Evolutionary conservation across 2,797 vertebrate species (phyloP), one percentile per base, ranked within the genome.

Genomic region (Hyperoplus immaculatus): DNA sequence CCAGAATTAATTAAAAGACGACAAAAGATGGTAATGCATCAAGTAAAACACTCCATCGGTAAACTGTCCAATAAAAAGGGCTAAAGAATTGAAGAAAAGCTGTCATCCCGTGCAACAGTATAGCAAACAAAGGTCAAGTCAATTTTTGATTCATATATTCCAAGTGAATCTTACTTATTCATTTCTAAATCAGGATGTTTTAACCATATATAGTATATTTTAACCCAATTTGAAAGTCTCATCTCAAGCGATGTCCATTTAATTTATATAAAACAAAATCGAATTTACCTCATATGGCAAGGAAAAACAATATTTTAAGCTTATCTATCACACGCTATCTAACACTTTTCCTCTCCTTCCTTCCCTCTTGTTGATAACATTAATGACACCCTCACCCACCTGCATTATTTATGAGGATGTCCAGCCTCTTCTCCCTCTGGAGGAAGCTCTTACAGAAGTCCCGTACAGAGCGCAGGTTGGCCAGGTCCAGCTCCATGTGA

Each of bases 401-500:
- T 83, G 96, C 95, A 59, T 95, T 95, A 74, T 96, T 96, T 70
- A 96, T 92, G 53, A 96, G 90, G 79, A 96, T 88, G 78, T 96
- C 93, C 8, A 96, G 93, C 61, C 90, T 92, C 85, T 96, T 96
- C 91, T 96, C 95, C 64, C 42, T 89, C 67, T 94, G 93, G 8
- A 96, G 84, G 75, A 95, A 96, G 61, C 53, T 89, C 82, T 91
- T 93, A 54, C 93, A 93, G 90, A 96, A 96, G 2, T 95, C 91
- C 39, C 94, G 87, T 5, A 96, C 88, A 16, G 94, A 95, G 69
- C 75, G 86, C 77, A 96, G 89, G 87, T 93, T 96, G 69, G 94
- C 95, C 89, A 96, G 87, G 67, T 96, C 95, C 69, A 96, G 82
- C 81, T 91, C 87, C 94, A 96, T 95, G 84, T 93, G 82, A 2